These are phyloP conservation scores for Coleophora flavipennella DNA, from an alignment of 2,888 invertebrate genomes.

Conservation along the genomic window DNA sequence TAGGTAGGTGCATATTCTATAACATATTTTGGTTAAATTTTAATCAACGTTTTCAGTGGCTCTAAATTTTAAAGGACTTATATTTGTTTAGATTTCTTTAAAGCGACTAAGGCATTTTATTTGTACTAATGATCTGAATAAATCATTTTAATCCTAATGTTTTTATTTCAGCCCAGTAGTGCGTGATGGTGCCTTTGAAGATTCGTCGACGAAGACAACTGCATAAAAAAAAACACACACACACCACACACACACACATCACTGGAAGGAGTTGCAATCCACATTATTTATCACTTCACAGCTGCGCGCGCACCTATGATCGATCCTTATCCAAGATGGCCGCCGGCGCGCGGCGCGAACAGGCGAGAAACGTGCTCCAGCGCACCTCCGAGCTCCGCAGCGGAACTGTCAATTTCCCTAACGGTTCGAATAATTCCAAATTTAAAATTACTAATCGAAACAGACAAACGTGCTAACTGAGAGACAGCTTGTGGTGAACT, in stretches of 20 bases:
- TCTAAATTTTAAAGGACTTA: no score
- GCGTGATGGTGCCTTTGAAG: conserved; percentile 8
- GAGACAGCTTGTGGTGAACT: conserved; percentile 53
- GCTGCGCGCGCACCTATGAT: conserved; percentile 68
- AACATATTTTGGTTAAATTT: no score
- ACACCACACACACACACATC: conserved; percentile 16
- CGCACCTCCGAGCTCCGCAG: conserved; percentile 24
- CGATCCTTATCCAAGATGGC: conserved; percentile 69
- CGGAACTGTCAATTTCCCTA: conserved; percentile 42
- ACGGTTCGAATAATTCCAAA: conserved; percentile 25
- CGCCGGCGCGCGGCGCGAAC: conserved; percentile 46
- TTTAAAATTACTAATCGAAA: conserved; percentile 3
- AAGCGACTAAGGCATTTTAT: no score
- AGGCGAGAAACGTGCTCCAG: conserved; percentile 57
- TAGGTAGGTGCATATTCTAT: no score
- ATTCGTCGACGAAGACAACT: conserved; percentile 3
- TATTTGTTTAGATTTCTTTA: no score
- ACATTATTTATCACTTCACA: conserved; percentile 60
- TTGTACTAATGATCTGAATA: background rate
- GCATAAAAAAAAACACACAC: conserved; percentile 33
- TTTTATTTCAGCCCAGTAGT: background rate
- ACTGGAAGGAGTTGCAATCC: conserved; percentile 30
- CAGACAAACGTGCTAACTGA: conserved; percentile 48
- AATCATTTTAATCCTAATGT: background rate
- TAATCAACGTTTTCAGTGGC: no score